These are phyloP conservation scores for Podarcis raffonei DNA, from an alignment of 2,113 vertebrate genomes.

Conservation along the genomic window DNA sequence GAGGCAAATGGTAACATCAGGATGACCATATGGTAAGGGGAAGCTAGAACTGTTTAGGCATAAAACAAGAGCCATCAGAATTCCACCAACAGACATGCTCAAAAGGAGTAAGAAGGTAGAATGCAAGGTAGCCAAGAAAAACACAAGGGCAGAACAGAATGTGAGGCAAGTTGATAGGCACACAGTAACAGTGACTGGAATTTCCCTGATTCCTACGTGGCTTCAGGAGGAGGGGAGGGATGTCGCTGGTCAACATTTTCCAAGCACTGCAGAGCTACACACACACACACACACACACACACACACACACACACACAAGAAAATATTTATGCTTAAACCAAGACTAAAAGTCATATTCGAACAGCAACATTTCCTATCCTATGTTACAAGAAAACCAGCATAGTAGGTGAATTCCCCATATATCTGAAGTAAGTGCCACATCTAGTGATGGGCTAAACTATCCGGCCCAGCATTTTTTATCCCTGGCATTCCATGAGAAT, in stretches of 20 bases:
- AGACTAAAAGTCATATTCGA: neutral
- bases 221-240: neutral
- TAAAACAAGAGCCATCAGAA: conserved; percentile 71
- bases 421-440: neutral
- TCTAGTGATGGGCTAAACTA: neutral
- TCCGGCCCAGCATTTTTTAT: neutral
- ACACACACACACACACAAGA: neutral
- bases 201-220: neutral
- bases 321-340: neutral
- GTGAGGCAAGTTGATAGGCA: conserved; percentile 37
- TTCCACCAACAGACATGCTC: conserved; percentile 44
- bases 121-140: conserved; percentile 54
- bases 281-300: neutral
- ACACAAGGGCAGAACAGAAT: conserved; percentile 52
- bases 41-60: conserved; percentile 71
- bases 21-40: conserved; percentile 83
- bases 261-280: fast-evolving
- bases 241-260: neutral
- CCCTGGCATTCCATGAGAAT: no score
- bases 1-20: conserved; percentile 84
- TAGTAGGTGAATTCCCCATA: neutral
- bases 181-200: neutral
- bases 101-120: conserved; percentile 4
- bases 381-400: neutral
- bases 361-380: neutral